phyloP scores from a whole-genome alignment of 2,797 vertebrate genomes.

The Peromyscus melanophrys region DNA sequence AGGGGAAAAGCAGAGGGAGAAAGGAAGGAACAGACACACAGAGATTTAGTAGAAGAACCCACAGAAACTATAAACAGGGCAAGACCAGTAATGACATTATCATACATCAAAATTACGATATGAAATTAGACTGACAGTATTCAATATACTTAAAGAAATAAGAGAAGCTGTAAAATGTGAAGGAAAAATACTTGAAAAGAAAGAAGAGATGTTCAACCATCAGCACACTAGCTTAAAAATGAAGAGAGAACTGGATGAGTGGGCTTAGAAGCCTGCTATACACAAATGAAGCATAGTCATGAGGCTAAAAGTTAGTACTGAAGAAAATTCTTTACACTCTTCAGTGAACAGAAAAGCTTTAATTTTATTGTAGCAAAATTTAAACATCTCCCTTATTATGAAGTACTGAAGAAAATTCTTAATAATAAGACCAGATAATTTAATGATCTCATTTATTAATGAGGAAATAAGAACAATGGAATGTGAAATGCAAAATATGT shows the following conservation, averaged over 20 bases:
- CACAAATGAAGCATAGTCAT: background rate
- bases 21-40: background rate
- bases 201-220: background rate
- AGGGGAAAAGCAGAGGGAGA: background rate
- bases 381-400: background rate
- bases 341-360: slow-evolving; percentile 27
- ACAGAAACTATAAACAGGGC: background rate
- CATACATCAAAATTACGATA: slow-evolving; percentile 1
- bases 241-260: background rate
- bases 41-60: background rate
- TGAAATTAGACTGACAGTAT: background rate
- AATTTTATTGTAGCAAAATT: background rate
- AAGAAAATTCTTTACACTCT: slow-evolving; percentile 15
- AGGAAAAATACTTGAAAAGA: background rate
- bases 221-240: background rate
- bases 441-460: background rate
- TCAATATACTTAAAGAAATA: slow-evolving; percentile 32
- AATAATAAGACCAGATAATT: background rate
- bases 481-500: background rate
- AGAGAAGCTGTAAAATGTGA: background rate
- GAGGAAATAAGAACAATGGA: background rate
- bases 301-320: background rate
- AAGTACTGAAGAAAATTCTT: background rate
- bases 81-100: background rate
- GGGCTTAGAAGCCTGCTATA: background rate